A percentile compares a stretch with the other conserved stretches of the same genome.
These are phyloP conservation scores for Hymenochirus boettgeri DNA, from an alignment of 2,113 vertebrate genomes.

Conservation along the genomic window DNA sequence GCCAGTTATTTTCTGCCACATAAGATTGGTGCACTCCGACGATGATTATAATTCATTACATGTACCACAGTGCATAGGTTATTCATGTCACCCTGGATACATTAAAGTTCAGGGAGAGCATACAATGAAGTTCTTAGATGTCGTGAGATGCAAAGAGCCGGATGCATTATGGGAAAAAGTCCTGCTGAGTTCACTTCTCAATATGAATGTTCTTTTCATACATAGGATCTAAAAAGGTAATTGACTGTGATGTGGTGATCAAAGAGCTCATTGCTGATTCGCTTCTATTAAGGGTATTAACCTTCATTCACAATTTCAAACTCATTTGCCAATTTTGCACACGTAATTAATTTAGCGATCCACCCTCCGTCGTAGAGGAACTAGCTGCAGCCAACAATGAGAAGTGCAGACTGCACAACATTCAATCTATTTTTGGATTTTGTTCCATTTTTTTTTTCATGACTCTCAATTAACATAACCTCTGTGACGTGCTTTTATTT, in stretches of 20 bases:
- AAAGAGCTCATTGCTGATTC: conserved; percentile 37
- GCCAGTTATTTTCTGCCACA: conserved; percentile 48
- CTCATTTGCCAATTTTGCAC: neutral
- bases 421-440: neutral
- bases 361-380: neutral
- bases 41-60: conserved; percentile 52
- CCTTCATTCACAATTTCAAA: conserved; percentile 11
- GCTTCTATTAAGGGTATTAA: conserved; percentile 12
- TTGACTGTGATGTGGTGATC: conserved; percentile 42
- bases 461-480: conserved; percentile 19
- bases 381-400: conserved; percentile 1
- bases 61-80: conserved; percentile 36
- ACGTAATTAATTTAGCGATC: conserved; percentile 2
- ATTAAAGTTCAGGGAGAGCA: conserved; percentile 40
- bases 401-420: conserved; percentile 5
- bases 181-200: conserved; percentile 38
- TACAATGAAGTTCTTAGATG: conserved; percentile 37
- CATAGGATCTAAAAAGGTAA: conserved; percentile 31
- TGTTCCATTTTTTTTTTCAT: too few relatives aligned
- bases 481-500: neutral
- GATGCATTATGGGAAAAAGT: conserved; percentile 33
- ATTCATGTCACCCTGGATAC: conserved; percentile 43
- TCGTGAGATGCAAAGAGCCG: conserved; percentile 29
- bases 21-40: conserved; percentile 49
- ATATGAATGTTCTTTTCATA: conserved; percentile 41